These are phyloP conservation scores for Rachycentron canadum DNA, from an alignment of 2,797 vertebrate genomes.

Conservation along the genomic window DNA sequence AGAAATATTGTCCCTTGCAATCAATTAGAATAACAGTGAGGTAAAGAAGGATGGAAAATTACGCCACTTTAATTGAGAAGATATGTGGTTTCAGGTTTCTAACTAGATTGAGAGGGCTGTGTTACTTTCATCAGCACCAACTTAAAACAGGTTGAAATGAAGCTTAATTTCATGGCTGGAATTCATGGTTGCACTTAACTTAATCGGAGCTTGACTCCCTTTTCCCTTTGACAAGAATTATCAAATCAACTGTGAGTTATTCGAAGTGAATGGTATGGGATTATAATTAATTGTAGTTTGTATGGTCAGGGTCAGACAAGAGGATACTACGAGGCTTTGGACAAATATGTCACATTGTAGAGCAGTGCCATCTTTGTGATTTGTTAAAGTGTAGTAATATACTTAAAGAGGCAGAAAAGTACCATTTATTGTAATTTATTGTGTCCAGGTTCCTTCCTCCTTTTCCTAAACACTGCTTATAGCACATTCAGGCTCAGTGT, in stretches of 20 bases:
- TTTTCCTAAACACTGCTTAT: neutral
- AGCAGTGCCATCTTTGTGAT: neutral
- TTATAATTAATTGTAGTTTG: conserved; percentile 16
- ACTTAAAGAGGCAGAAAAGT: neutral
- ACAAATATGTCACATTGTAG: neutral
- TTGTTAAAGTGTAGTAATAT: neutral
- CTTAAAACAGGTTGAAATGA: conserved; percentile 53
- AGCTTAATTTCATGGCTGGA: conserved; percentile 45
- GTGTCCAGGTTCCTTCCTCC: neutral
- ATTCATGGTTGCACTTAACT: conserved; percentile 47
- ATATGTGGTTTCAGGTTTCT: conserved; percentile 58
- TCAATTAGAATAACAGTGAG: conserved; percentile 70
- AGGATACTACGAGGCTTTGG: conserved; percentile 8
- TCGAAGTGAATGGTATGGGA: conserved; percentile 27
- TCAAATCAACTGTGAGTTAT: conserved; percentile 42
- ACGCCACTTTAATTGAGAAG: conserved; percentile 46
- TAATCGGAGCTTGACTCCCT: conserved; percentile 22
- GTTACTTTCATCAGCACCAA: conserved; percentile 40
- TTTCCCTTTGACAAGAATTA: conserved; percentile 43
- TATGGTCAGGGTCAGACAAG: conserved; percentile 20
- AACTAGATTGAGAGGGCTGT: conserved; percentile 61
- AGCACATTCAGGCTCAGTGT: neutral
- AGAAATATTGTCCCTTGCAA: conserved; percentile 59
- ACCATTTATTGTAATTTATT: neutral
- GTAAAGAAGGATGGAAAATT: conserved; percentile 49